phyloP scores from a whole-genome alignment of 2,113 vertebrate genomes.

The Coracopsis vasa region DNA sequence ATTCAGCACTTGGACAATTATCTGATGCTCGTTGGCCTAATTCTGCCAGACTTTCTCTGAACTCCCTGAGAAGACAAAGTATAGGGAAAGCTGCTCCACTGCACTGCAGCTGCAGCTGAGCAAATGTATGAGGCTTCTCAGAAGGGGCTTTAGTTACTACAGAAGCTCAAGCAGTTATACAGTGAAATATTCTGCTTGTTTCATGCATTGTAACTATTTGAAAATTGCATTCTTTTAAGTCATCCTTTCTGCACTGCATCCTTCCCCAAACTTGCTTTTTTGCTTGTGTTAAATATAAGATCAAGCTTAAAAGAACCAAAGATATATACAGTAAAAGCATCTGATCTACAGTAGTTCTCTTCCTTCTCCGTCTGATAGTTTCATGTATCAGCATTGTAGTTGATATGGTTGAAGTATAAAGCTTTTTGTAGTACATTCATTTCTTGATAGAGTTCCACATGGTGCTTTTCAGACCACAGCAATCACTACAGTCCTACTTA shows the following conservation, averaged over 20 bases:
- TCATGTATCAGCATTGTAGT: background rate
- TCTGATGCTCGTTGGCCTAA: conserved; percentile 45
- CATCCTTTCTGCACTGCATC: background rate
- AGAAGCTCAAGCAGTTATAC: background rate
- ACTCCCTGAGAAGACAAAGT: background rate
- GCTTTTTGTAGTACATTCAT: background rate
- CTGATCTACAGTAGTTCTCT: background rate
- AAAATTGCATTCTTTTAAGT: background rate
- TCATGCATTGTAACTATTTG: background rate
- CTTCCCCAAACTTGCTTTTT: background rate
- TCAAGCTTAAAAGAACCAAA: background rate
- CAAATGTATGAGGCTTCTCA: background rate
- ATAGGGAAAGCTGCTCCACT: background rate
- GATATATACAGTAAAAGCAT: background rate
- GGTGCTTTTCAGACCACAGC: background rate
- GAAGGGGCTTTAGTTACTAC: background rate
- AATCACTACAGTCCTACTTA: background rate
- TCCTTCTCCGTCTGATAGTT: background rate
- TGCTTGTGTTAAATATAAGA: background rate
- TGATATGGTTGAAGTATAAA: background rate
- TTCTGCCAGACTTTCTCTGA: background rate
- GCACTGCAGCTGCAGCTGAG: background rate
- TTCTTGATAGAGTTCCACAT: background rate
- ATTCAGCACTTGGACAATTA: conserved; percentile 13
- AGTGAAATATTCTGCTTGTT: background rate